phyloP scores from a whole-genome alignment of 2,113 vertebrate species.

The Talpa occidentalis region DNA sequence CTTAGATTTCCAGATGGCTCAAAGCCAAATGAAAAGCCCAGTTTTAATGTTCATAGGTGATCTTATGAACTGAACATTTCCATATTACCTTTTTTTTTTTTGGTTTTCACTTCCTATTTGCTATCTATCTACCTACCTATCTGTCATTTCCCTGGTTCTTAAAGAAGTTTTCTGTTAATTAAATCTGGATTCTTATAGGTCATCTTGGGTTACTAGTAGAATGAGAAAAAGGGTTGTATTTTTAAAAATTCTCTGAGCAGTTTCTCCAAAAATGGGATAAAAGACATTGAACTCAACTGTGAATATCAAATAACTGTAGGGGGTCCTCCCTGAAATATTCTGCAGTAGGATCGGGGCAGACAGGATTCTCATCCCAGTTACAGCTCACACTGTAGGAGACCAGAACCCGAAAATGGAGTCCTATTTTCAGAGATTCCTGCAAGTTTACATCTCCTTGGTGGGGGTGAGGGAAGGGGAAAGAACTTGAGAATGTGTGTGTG shows the following conservation, averaged over 20 bases:
- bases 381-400: constrained; percentile 68
- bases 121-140: background rate
- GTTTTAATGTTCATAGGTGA: background rate
- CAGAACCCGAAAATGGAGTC: constrained; percentile 69
- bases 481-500: too few relatives aligned
- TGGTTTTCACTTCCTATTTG: background rate
- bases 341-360: too few relatives aligned
- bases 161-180: background rate
- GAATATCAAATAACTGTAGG: background rate
- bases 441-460: constrained; percentile 36
- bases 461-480: too few relatives aligned
- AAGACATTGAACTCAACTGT: background rate
- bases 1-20: background rate
- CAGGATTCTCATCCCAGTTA: background rate
- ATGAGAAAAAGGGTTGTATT: background rate
- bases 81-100: background rate
- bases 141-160: background rate
- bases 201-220: background rate
- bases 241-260: background rate
- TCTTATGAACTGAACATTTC: background rate
- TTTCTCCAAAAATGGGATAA: background rate
- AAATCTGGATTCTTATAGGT: background rate
- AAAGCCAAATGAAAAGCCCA: background rate
- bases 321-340: background rate
- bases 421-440: constrained; percentile 76